Conservation (phyloP, 2,888 invertebrate species). For the Leucophenga maculata region DNA sequence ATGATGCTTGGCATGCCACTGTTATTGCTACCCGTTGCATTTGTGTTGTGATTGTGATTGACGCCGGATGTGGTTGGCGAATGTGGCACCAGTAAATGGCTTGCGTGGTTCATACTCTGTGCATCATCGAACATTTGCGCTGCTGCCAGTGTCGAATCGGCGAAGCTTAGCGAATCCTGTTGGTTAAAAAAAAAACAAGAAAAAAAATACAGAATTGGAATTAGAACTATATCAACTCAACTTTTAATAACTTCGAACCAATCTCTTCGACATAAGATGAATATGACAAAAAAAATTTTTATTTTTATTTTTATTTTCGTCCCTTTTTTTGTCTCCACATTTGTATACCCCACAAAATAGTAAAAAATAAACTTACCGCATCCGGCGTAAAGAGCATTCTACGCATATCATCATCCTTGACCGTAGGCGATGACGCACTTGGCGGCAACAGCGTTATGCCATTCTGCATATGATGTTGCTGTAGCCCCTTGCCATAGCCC, state of each 20-base stretch:
- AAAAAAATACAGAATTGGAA: slow-evolving; percentile 2
- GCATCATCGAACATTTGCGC: slow-evolving; percentile 71
- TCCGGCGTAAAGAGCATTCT: slow-evolving; percentile 74
- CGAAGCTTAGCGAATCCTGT: slow-evolving; percentile 69
- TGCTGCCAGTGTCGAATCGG: slow-evolving; percentile 69
- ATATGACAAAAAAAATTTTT: too few relatives aligned
- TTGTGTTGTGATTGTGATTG: slow-evolving; percentile 47
- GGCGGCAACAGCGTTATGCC: slow-evolving; percentile 65
- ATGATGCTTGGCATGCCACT: slow-evolving; percentile 60
- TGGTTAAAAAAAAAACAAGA: slow-evolving; percentile 8
- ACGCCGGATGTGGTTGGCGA: slow-evolving; percentile 31
- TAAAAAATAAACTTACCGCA: slow-evolving; percentile 56
- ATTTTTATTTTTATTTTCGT: neutral
- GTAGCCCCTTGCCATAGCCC: slow-evolving; percentile 72
- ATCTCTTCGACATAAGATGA: neutral
- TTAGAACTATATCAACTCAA: neutral
- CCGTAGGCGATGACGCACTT: slow-evolving; percentile 67
- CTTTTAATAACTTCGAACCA: neutral
- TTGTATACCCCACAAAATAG: neutral
- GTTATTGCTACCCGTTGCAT: slow-evolving; percentile 43
- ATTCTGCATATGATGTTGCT: slow-evolving; percentile 59
- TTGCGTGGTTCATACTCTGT: slow-evolving; percentile 51
- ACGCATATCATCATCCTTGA: slow-evolving; percentile 77
- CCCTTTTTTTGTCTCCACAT: neutral
- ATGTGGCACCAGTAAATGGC: slow-evolving; percentile 41